Conservation (phyloP, 2,888 invertebrate species). For the Biston betularia region DNA sequence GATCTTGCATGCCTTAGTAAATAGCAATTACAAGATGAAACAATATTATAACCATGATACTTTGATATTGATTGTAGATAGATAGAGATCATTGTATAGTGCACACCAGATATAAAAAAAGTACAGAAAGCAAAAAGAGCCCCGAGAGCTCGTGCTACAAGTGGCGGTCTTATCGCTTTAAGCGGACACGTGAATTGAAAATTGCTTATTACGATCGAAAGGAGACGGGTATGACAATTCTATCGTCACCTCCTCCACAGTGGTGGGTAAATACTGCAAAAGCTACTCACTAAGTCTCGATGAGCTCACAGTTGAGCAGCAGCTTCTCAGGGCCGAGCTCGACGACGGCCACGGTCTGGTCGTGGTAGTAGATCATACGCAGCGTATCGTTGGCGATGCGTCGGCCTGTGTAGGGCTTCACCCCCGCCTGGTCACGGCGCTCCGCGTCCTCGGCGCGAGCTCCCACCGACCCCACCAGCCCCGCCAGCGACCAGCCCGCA, state of each 20-base stretch:
- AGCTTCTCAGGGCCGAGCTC: constrained; percentile 91
- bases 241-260: background rate
- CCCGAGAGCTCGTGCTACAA: no score
- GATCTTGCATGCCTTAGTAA: no score
- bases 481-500: constrained; percentile 80
- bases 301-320: constrained; percentile 91
- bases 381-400: constrained; percentile 88
- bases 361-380: constrained; percentile 92
- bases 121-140: no score
- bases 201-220: no score
- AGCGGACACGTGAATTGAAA: no score
- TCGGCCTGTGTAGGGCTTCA: constrained; percentile 88
- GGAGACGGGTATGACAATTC: background rate
- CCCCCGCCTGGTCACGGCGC: constrained; percentile 70
- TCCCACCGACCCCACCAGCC: constrained; percentile 74
- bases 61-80: no score
- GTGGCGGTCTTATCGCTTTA: no score
- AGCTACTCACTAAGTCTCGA: constrained; percentile 93
- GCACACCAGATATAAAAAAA: no score
- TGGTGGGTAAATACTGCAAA: background rate
- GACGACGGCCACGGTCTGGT: constrained; percentile 93
- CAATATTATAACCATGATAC: no score
- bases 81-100: no score
- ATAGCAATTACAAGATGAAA: no score
- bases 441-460: constrained; percentile 68